Conservation (phyloP, 2,888 invertebrate species). For the Lycocerus yunnanus region DNA sequence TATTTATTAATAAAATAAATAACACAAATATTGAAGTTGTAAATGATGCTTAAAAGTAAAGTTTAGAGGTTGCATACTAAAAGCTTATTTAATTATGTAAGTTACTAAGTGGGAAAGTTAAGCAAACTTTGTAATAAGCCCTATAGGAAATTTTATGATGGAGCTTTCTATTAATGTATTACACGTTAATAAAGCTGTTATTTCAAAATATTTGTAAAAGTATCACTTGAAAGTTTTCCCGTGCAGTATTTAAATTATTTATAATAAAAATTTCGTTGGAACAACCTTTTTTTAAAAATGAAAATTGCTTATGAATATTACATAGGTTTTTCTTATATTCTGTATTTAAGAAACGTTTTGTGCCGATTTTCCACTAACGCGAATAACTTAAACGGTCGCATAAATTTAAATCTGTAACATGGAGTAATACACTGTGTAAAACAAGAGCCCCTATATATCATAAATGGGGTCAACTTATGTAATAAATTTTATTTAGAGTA, state of each 20-base stretch:
- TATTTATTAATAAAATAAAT: background rate
- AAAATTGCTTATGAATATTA: background rate
- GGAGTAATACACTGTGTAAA: conserved; percentile 25
- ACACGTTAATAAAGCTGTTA: conserved; percentile 9
- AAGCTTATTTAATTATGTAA: conserved; percentile 31
- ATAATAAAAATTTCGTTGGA: background rate
- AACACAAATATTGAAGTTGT: conserved; percentile 15
- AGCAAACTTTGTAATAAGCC: conserved; percentile 28
- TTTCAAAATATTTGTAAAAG: background rate
- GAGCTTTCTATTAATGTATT: conserved; percentile 12
- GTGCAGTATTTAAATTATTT: background rate
- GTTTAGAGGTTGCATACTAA: conserved; percentile 27
- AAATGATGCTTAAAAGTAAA: conserved; percentile 17
- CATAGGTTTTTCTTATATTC: background rate
- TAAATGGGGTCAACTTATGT: conserved; percentile 17
- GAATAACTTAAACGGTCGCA: conserved; percentile 18
- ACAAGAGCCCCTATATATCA: conserved; percentile 21
- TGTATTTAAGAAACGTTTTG: background rate
- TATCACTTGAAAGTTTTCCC: background rate
- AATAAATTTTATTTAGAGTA: conserved; percentile 26
- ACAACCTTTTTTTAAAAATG: background rate
- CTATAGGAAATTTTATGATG: conserved; percentile 26
- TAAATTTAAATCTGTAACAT: conserved; percentile 23
- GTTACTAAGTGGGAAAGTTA: conserved; percentile 23
- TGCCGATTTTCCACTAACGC: background rate